These are phyloP conservation scores for Matsumyia berberina DNA, from an alignment of 2,888 invertebrate species.

Conservation along the genomic window DNA sequence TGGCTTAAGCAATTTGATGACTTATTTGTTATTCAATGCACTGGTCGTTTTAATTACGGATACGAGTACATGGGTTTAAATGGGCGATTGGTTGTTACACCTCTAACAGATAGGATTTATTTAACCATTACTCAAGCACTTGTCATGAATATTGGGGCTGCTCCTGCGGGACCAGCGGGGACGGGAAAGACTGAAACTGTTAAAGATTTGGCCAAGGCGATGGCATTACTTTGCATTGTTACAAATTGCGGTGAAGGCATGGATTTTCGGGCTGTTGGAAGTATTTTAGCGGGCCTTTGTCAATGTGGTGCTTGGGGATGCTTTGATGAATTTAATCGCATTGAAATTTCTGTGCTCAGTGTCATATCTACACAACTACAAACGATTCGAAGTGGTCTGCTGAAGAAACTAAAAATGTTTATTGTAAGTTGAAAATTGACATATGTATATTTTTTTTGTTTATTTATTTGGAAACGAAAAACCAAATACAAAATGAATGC, in stretches of 20 bases:
- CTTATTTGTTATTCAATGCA: conserved; percentile 93
- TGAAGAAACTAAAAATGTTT: conserved; percentile 90
- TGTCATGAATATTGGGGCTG: conserved; percentile 95
- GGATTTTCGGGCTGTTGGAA: conserved; percentile 93
- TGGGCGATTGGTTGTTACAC: conserved; percentile 95
- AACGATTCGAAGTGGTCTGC: conserved; percentile 93
- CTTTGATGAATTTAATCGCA: conserved; percentile 97
- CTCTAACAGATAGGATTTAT: conserved; percentile 96
- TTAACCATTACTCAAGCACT: conserved; percentile 96
- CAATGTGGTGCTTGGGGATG: conserved; percentile 95
- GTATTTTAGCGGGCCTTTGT: conserved; percentile 87
- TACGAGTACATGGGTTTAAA: conserved; percentile 98
- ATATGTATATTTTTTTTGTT: background rate
- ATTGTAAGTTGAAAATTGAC: conserved; percentile 85
- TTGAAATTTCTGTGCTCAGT: conserved; percentile 95
- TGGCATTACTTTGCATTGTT: conserved; percentile 92
- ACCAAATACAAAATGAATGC: no score
- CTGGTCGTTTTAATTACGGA: conserved; percentile 94
- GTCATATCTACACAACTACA: conserved; percentile 97
- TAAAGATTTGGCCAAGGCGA: conserved; percentile 95
- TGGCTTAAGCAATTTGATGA: conserved; percentile 94
- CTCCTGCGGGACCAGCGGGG: conserved; percentile 90
- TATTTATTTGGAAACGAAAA: background rate
- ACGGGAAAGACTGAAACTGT: conserved; percentile 93
- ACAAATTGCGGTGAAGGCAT: conserved; percentile 97